Evolutionary conservation across 2,797 vertebrate species (phyloP), one percentile per base, ranked within the genome.

Genomic region (Molossus molossus): DNA sequence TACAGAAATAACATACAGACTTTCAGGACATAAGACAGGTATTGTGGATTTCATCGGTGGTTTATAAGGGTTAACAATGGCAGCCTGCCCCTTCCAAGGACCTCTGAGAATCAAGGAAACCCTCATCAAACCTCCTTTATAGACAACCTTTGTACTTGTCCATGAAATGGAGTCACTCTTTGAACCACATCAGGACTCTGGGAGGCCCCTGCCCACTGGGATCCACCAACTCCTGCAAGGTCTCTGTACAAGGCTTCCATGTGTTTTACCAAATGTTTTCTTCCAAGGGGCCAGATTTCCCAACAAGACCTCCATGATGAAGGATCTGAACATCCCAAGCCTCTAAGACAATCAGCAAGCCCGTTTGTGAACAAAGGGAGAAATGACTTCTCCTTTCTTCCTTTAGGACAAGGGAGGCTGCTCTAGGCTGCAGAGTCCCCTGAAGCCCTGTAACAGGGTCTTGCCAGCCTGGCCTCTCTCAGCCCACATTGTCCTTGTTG

Each of bases 1-100:
- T 0, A 98, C 98, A 3, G 99, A 99, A n/a, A 96, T 99, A 50
- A 73, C 97, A 2, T 99, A 99, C 98, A 98, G 98, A 83, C 97
- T 99, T 91, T 99, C 98, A 90, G 99, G 99, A 73, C 99, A 99
- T 98, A 99, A 99, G 97, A 97, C 99, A 99, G 99, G 99, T 99
- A 98, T 50, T 96, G 89, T 65, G 14, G 9, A 48, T 65, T 80
- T 94, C 21, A 57, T 62, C 23, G 17, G 89, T 25, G 60, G 64
- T 62, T 57, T 13, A 1, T 33, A 13, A 75, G 58, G n/a, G 29
- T 72, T 20, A 2, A 48, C 57, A 18, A 21, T 13, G 15, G 15
- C 33, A 75, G 69, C 80, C 9, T 6, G 8, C n/a, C 72, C 58
- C 64, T 81, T 73, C 81, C 53, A 23, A 5, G 13, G 23, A 10